Evolutionary conservation across 1,140 invertebrate species (phyloP).

Genomic region (Nephotettix cincticeps): DNA sequence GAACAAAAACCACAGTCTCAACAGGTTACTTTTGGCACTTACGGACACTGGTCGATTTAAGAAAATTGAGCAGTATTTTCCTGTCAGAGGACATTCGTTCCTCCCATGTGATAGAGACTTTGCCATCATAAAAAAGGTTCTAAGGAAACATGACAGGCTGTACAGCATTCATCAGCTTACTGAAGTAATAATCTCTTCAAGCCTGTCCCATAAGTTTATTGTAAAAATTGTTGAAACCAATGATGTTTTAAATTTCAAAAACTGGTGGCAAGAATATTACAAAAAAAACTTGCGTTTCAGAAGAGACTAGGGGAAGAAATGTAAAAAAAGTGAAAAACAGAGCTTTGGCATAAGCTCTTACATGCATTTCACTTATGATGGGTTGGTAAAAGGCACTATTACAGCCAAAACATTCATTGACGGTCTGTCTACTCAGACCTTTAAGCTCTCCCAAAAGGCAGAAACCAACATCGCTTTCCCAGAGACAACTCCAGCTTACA

Average conservation of each 20-base stretch:
- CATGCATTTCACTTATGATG: too few relatives aligned
- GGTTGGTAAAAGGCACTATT: neutral
- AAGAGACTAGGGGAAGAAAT: too few relatives aligned
- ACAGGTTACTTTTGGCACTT: slow-evolving; percentile 29
- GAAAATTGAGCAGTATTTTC: slow-evolving; percentile 30
- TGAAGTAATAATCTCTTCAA: slow-evolving; percentile 5
- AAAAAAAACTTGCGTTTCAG: slow-evolving; percentile 31
- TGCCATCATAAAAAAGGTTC: slow-evolving; percentile 19
- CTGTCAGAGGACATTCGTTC: slow-evolving; percentile 34
- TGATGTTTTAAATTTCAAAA: slow-evolving; percentile 27
- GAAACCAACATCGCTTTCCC: too few relatives aligned
- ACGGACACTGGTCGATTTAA: slow-evolving; percentile 29
- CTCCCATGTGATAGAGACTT: slow-evolving; percentile 29
- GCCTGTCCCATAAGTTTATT: neutral
- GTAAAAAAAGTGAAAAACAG: too few relatives aligned
- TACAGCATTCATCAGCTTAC: neutral
- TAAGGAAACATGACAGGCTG: slow-evolving; percentile 26
- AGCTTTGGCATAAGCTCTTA: too few relatives aligned
- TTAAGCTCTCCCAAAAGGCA: too few relatives aligned
- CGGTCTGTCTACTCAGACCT: neutral
- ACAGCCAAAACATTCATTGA: slow-evolving; percentile 9
- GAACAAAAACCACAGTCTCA: slow-evolving; percentile 35
- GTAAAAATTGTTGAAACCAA: neutral
- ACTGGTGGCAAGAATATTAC: slow-evolving; percentile 29
- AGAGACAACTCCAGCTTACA: too few relatives aligned